Evolutionary conservation across 2,888 invertebrate genomes (phyloP), one percentile per base, ranked within the genome.

Genomic region (Drosophila nr. fundita): DNA sequence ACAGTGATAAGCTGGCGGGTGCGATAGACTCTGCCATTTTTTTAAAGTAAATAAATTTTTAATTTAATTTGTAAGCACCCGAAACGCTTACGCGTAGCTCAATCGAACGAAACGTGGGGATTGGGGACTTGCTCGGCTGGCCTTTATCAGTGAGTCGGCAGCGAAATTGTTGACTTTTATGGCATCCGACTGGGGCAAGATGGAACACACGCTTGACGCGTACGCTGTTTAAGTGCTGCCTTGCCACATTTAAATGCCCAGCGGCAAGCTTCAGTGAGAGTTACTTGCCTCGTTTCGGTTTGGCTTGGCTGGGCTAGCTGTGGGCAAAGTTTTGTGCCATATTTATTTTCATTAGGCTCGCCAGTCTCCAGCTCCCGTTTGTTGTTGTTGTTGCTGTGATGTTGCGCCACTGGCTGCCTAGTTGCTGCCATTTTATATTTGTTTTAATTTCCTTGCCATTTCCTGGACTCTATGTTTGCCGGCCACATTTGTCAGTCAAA

Each of bases 381-480:
- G 18, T 40, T 60, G n/a, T 60, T 64, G 42, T 49, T 15, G 3
- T 34, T 48, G 24, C n/a, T 53, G 24, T 21, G 68, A 32, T 76
- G 63, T 59, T 57, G 52, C n/a, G 49, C 49, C 59, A 27, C 50
- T 48, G 64, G 40, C 58, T 68, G 64, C 67, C 72, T 73, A 73
- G 85, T 73, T 83, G 78, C 78, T 73, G 60, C 69, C 80, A 73
- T 90, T 86, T 88, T 86, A 87, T 86, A 89, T 90, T 86, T 86
- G 86, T 86, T 86, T 90, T 86, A 86, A 86, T 86, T 86, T 86
- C 89, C 89, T 83, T 80, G 87, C 87, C 79, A 90, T 90, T 86
- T 86, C 89, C 89, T 70, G 86, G 68, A 61, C 68, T 69, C 72
- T 64, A 34, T 63, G 48, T 52, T 61, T 52, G 81, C 65, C 52